Percentiles rank a stretch among this genome's conserved stretches.
phyloP scores from a whole-genome alignment of 2,113 vertebrate species.

The Tragulus kanchil region DNA sequence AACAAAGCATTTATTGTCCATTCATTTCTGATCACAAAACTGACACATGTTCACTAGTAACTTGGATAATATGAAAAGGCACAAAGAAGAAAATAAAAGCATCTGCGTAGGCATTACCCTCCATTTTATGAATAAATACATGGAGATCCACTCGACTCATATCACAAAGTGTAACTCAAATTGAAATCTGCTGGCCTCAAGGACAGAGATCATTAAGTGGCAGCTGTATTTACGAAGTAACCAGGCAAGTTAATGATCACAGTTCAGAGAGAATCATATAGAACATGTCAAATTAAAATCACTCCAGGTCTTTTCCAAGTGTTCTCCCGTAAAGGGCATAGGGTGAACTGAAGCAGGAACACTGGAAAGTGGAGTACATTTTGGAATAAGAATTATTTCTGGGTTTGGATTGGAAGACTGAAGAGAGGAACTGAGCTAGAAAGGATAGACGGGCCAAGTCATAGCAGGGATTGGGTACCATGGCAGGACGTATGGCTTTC shows the following conservation, averaged over 20 bases:
- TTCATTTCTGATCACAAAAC: slow-evolving; percentile 30
- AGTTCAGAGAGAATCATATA: not conserved
- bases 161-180: not conserved
- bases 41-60: not conserved
- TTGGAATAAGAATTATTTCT: not conserved
- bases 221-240: not conserved
- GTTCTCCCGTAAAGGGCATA: not conserved
- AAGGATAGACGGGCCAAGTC: not conserved
- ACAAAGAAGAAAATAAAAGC: slow-evolving; percentile 4
- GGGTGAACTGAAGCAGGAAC: not conserved
- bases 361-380: too few species aligned
- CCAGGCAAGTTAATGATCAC: not conserved
- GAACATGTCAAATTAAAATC: not conserved
- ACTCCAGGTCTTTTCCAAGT: not conserved
- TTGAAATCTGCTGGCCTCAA: not conserved
- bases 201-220: not conserved
- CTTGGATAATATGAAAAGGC: not conserved
- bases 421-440: not conserved
- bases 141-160: not conserved
- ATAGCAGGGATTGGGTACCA: not conserved
- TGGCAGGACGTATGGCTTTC: not conserved
- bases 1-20: not conserved
- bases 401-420: not conserved
- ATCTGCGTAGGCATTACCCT: not conserved
- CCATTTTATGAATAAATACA: not conserved